Conservation (phyloP, 2,888 invertebrate species). For the Deilephila porcellus region DNA sequence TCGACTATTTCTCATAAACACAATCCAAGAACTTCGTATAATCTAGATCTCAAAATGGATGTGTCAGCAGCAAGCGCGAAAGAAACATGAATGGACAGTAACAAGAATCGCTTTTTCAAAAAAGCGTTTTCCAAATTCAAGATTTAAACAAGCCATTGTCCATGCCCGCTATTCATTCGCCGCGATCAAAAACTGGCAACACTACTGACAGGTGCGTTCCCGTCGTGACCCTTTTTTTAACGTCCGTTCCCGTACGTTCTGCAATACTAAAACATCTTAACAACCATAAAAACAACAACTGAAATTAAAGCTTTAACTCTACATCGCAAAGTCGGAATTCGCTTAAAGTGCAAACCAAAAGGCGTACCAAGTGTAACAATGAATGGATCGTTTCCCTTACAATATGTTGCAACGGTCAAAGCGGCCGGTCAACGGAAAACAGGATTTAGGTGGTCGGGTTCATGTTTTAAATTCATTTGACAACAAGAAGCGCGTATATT, state of each 20-base stretch:
- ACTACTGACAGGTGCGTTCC: constrained; percentile 84
- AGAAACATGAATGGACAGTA: constrained; percentile 18
- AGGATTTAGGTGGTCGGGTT: constrained; percentile 47
- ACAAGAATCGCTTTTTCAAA: constrained; percentile 17
- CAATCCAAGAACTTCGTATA: neutral
- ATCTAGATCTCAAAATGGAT: neutral
- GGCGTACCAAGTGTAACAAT: constrained; percentile 74
- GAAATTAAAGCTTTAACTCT: neutral
- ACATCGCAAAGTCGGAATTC: constrained; percentile 48
- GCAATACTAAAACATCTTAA: constrained; percentile 35
- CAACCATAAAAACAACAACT: neutral
- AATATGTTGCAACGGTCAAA: constrained; percentile 79
- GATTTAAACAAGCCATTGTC: constrained; percentile 71
- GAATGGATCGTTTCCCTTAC: constrained; percentile 82
- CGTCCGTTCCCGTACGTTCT: constrained; percentile 74
- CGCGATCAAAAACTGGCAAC: constrained; percentile 83
- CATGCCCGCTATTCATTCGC: constrained; percentile 74
- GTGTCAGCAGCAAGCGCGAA: constrained; percentile 11
- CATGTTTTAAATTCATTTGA: constrained; percentile 26
- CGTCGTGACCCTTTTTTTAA: constrained; percentile 83
- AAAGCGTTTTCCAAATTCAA: constrained; percentile 58
- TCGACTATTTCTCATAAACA: neutral
- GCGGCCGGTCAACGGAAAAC: constrained; percentile 54
- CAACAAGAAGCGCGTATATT: constrained; percentile 48
- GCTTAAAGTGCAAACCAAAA: constrained; percentile 42